These are phyloP conservation scores for Plecotus auritus DNA, from an alignment of 2,113 vertebrate species.

Conservation along the genomic window DNA sequence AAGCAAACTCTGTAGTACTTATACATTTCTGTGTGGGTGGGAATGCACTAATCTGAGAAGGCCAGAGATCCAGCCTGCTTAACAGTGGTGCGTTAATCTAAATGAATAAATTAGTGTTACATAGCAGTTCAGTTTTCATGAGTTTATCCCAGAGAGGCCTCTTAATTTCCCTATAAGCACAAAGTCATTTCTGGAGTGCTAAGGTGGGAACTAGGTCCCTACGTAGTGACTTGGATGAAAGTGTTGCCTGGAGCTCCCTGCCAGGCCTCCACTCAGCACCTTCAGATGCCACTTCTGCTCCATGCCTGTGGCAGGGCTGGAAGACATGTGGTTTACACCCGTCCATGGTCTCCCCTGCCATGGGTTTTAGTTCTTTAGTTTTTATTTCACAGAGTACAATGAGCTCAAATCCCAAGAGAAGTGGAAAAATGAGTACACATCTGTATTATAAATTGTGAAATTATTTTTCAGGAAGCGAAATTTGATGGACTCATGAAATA, in stretches of 20 bases:
- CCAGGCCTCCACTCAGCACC: accelerated
- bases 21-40: background rate
- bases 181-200: background rate
- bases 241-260: accelerated
- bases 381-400: background rate
- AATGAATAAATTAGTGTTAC: background rate
- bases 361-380: background rate
- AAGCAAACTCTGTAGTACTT: background rate
- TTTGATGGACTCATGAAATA: conserved; percentile 21
- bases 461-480: conserved; percentile 50
- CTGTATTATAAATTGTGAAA: background rate
- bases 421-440: background rate
- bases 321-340: background rate
- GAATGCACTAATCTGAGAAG: background rate
- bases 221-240: background rate
- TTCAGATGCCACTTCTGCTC: background rate
- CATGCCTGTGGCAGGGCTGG: accelerated
- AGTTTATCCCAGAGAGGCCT: background rate
- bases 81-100: background rate
- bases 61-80: background rate
- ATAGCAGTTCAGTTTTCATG: background rate
- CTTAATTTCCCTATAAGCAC: background rate
- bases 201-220: background rate
- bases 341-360: background rate
- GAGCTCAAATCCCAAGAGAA: background rate